phyloP scores from a whole-genome alignment of 2,113 vertebrate genomes.

The Vanacampus margaritifer region DNA sequence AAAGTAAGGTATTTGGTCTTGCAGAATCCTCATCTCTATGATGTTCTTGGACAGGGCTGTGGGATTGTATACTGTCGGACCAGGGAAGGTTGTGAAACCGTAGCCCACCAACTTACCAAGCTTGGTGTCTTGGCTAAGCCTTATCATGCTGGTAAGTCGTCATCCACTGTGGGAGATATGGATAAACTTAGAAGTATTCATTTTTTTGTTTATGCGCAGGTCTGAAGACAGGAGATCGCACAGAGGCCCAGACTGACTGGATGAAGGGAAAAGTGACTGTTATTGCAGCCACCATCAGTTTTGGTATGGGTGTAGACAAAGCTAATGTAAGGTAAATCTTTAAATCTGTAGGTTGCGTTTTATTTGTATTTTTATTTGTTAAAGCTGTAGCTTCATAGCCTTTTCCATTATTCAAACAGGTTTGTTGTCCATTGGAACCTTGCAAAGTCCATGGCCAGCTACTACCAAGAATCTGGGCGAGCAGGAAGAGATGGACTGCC shows the following conservation, averaged over 20 bases:
- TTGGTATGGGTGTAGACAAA: constrained; percentile 98
- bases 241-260: constrained; percentile 86
- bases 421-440: constrained; percentile 98
- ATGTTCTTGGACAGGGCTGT: constrained; percentile 76
- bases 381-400: not conserved
- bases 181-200: not conserved
- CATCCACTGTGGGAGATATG: not conserved
- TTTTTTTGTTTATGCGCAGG: constrained; percentile 62
- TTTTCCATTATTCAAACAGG: constrained; percentile 54
- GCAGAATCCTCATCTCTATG: not conserved
- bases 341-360: not conserved
- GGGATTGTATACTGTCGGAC: constrained; percentile 97
- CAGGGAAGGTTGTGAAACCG: constrained; percentile 87
- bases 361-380: not conserved
- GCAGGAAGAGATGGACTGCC: constrained; percentile 92
- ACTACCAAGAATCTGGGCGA: constrained; percentile 96
- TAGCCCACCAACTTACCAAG: constrained; percentile 84
- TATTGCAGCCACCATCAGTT: constrained; percentile 97
- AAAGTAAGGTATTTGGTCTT: not conserved
- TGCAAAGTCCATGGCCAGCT: constrained; percentile 93
- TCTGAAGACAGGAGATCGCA: constrained; percentile 84
- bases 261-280: constrained; percentile 89
- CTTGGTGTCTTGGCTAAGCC: constrained; percentile 85
- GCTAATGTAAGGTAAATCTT: constrained; percentile 85
- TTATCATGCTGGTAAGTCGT: constrained; percentile 88